Evolutionary conservation across 2,888 invertebrate species (phyloP).

Genomic region (Cheilosia variabilis): DNA sequence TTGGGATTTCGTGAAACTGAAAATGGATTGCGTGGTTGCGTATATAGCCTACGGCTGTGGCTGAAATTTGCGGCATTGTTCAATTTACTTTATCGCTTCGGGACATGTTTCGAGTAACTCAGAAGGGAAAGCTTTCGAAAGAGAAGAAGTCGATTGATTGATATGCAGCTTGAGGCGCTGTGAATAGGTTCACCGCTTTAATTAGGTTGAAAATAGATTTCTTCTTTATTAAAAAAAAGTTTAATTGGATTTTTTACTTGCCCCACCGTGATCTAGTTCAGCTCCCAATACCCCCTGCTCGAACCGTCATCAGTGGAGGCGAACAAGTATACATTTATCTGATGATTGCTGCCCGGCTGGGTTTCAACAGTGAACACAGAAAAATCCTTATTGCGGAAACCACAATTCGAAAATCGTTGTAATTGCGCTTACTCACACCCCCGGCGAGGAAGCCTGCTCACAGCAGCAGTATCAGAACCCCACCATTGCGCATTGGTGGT

Average conservation of each 20-base stretch:
- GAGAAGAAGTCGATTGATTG: constrained; percentile 26
- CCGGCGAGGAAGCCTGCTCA: constrained; percentile 21
- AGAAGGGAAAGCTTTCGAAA: neutral
- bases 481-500: constrained; percentile 40
- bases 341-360: constrained; percentile 47
- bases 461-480: constrained; percentile 5
- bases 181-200: constrained; percentile 18
- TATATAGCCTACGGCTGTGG: constrained; percentile 7
- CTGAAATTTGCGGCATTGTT: constrained; percentile 9
- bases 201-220: constrained; percentile 25
- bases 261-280: neutral
- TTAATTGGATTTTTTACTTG: constrained; percentile 53
- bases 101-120: constrained; percentile 5
- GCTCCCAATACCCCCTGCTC: neutral
- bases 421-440: constrained; percentile 45
- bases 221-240: constrained; percentile 42
- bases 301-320: neutral
- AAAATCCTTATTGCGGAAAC: constrained; percentile 59
- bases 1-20: neutral
- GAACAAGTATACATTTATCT: constrained; percentile 50
- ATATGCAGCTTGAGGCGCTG: neutral
- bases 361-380: constrained; percentile 37
- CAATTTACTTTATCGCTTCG: constrained; percentile 14
- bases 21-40: constrained; percentile 6
- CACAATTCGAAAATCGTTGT: constrained; percentile 67